Percentiles rank a stretch among this genome's conserved stretches.
Conservation (phyloP, 2,797 vertebrate species). For the Astyanax mexicanus region DNA sequence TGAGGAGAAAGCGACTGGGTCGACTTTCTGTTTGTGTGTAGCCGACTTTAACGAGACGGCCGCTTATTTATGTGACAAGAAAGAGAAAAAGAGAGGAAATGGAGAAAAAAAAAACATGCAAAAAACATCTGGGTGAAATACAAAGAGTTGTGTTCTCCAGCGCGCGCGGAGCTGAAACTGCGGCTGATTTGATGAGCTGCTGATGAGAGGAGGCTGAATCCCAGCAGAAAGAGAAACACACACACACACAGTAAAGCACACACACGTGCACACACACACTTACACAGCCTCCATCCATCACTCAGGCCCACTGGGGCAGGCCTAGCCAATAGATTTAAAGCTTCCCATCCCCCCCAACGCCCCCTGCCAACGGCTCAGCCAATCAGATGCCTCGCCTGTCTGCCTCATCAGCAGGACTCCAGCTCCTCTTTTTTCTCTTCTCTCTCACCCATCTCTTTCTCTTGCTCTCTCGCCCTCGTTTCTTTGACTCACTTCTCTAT, state of each 20-base stretch:
- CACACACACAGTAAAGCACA: no score
- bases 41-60: constrained; percentile 25
- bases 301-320: constrained; percentile 53
- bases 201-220: constrained; percentile 58
- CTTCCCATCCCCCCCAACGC: constrained; percentile 63
- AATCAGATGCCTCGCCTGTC: constrained; percentile 70
- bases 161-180: constrained; percentile 43
- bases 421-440: constrained; percentile 26
- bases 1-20: constrained; percentile 1
- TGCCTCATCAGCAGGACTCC: constrained; percentile 69
- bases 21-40: constrained; percentile 29
- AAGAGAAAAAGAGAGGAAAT: background rate
- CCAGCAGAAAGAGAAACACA: constrained; percentile 51
- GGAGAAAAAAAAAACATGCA: background rate
- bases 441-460: constrained; percentile 10
- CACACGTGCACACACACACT: constrained; percentile 14
- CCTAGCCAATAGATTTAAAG: constrained; percentile 70
- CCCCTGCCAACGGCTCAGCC: constrained; percentile 72
- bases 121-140: constrained; percentile 41
- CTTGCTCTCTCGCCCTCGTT: constrained; percentile 9
- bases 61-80: constrained; percentile 11
- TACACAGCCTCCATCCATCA: constrained; percentile 57
- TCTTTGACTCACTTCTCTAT: constrained; percentile 9
- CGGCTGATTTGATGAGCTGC: constrained; percentile 61
- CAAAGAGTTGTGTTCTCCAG: constrained; percentile 32